Conservation (phyloP, 2,888 invertebrate genomes). For the Catotricha subobsoleta region DNA sequence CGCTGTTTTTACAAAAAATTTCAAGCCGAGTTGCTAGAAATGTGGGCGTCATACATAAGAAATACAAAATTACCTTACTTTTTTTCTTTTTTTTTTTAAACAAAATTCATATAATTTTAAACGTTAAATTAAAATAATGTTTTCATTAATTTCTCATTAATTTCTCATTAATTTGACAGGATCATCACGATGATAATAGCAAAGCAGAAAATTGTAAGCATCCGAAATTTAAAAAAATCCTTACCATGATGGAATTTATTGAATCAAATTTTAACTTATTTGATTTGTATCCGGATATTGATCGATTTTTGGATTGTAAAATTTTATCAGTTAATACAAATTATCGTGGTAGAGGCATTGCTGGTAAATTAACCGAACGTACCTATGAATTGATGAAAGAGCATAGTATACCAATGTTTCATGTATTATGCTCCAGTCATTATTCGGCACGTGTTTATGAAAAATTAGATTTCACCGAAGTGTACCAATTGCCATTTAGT, state of each 20-base stretch:
- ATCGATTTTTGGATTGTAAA: constrained; percentile 26
- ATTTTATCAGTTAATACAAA: constrained; percentile 26
- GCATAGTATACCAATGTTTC: constrained; percentile 33
- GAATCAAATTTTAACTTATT: constrained; percentile 31
- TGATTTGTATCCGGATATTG: constrained; percentile 27
- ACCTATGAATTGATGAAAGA: constrained; percentile 24
- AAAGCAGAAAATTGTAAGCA: constrained; percentile 27
- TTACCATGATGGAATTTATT: constrained; percentile 31
- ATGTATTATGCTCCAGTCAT: constrained; percentile 57
- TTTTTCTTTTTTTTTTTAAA: too few relatives aligned
- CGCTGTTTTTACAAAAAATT: too few relatives aligned
- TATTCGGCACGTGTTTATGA: constrained; percentile 57
- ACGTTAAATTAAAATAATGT: too few relatives aligned
- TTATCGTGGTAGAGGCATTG: constrained; percentile 28
- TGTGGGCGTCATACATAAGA: too few relatives aligned
- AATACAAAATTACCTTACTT: too few relatives aligned
- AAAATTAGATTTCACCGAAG: constrained; percentile 48
- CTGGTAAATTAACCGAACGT: constrained; percentile 24
- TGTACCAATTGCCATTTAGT: constrained; percentile 43
- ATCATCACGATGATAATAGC: too few relatives aligned
- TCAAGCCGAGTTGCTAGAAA: too few relatives aligned
- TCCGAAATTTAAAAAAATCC: constrained; percentile 35
- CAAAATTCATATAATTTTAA: too few relatives aligned
- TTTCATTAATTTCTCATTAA: too few relatives aligned
- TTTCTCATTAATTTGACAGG: too few relatives aligned